Percentiles rank a stretch among this genome's conserved stretches.
phyloP scores from a whole-genome alignment of 2,113 vertebrate genomes.

The Phrynocephalus versicolor region DNA sequence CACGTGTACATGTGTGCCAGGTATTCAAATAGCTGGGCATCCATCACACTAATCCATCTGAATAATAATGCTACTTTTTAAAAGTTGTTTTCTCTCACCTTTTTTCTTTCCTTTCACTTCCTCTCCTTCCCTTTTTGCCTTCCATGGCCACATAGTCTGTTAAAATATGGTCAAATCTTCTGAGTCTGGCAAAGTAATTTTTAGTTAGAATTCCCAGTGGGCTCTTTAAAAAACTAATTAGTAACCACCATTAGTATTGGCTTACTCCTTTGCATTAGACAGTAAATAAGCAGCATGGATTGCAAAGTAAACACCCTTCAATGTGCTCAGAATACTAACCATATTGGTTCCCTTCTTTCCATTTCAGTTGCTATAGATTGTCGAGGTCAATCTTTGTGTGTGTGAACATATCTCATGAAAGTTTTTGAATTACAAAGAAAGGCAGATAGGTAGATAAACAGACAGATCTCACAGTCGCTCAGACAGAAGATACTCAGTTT shows the following conservation, averaged over 20 bases:
- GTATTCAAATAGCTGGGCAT: too few relatives aligned
- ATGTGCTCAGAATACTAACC: not conserved
- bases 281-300: conserved; percentile 37
- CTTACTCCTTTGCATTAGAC: conserved; percentile 31
- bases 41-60: too few relatives aligned
- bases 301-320: conserved; percentile 28
- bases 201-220: conserved; percentile 58
- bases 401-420: too few relatives aligned
- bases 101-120: too few relatives aligned
- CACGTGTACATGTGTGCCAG: too few relatives aligned
- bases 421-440: too few relatives aligned
- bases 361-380: not conserved
- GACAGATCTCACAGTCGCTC: too few relatives aligned
- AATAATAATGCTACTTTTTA: conserved; percentile 67
- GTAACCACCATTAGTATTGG: conserved; percentile 45
- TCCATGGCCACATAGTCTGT: conserved; percentile 44
- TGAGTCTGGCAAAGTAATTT: conserved; percentile 56
- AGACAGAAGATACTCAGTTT: not conserved
- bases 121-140: conserved; percentile 24
- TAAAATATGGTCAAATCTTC: conserved; percentile 56
- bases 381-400: not conserved
- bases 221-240: conserved; percentile 68
- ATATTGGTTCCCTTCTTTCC: not conserved
- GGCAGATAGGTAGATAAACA: too few relatives aligned
- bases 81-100: conserved; percentile 28